A percentile compares a stretch with the other conserved stretches of the same genome.
These are phyloP conservation scores for Somateria mollissima DNA, from an alignment of 2,797 vertebrate species.

Conservation along the genomic window DNA sequence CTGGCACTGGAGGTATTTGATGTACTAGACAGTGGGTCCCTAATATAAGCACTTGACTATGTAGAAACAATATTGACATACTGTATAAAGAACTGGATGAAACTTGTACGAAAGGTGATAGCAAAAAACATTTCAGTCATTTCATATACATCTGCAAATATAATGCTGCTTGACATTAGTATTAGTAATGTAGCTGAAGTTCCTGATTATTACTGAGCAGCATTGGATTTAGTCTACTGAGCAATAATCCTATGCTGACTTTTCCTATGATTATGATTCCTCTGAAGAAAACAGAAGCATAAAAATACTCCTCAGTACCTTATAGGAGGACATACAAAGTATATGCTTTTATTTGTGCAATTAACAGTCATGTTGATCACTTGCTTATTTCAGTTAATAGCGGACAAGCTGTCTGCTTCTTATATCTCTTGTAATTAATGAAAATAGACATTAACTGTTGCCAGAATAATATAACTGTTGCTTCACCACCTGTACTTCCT, in stretches of 20 bases:
- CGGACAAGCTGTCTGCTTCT: constrained; percentile 72
- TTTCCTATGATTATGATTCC: constrained; percentile 45
- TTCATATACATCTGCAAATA: constrained; percentile 76
- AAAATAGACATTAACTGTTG: constrained; percentile 67
- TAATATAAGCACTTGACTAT: constrained; percentile 49
- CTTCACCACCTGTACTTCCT: constrained; percentile 11
- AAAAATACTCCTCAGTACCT: constrained; percentile 60
- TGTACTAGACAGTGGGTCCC: constrained; percentile 55
- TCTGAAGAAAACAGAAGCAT: constrained; percentile 58
- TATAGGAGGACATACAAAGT: constrained; percentile 53
- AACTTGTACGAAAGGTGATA: constrained; percentile 62
- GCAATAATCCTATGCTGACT: constrained; percentile 41
- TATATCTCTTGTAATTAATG: constrained; percentile 73
- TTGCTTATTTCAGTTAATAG: constrained; percentile 71
- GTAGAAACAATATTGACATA: constrained; percentile 63
- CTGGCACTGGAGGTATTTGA: constrained; percentile 63
- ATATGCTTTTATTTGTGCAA: constrained; percentile 76
- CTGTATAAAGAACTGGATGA: constrained; percentile 72
- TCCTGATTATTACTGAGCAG: constrained; percentile 68
- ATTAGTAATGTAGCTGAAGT: constrained; percentile 68
- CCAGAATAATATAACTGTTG: constrained; percentile 7
- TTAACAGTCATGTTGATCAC: constrained; percentile 77
- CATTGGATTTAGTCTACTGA: constrained; percentile 70
- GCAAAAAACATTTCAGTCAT: constrained; percentile 71
- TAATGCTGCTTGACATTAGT: constrained; percentile 65